These are phyloP conservation scores for Delphinus delphis DNA, from an alignment of 2,113 vertebrate genomes.

Conservation along the genomic window DNA sequence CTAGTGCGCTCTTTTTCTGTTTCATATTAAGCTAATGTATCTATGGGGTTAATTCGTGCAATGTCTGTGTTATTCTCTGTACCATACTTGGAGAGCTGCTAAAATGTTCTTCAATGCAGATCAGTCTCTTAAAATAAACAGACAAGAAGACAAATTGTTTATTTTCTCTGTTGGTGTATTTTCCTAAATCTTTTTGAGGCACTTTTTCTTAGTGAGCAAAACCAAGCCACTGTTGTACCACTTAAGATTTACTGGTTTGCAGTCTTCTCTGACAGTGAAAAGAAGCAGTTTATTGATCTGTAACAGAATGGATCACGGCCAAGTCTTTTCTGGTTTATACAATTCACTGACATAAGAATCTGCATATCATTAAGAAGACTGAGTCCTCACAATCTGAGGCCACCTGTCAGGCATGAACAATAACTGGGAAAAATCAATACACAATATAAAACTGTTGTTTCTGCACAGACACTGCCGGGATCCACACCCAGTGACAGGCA, in stretches of 20 bases:
- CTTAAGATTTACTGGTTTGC: constrained; percentile 55
- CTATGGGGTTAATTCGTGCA: not conserved
- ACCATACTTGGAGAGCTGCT: not conserved
- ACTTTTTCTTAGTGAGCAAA: not conserved
- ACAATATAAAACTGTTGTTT: not conserved
- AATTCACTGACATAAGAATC: not conserved
- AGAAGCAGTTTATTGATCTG: constrained; percentile 53
- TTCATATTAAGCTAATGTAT: not conserved
- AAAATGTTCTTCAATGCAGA: not conserved
- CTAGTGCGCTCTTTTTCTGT: not conserved
- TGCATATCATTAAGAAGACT: constrained; percentile 32
- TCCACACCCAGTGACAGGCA: not conserved
- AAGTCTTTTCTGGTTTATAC: constrained; percentile 5
- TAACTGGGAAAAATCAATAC: not conserved
- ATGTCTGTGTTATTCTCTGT: not conserved
- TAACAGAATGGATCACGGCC: not conserved
- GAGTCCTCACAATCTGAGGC: not conserved
- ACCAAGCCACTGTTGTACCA: constrained; percentile 27
- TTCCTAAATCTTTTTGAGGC: constrained; percentile 12
- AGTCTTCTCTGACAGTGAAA: not conserved
- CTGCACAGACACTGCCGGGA: not conserved
- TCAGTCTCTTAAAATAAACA: constrained; percentile 27
- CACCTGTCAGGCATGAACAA: constrained; percentile 32
- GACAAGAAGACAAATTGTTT: constrained; percentile 8
- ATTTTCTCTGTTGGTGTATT: constrained; percentile 38